Evolutionary conservation across 2,888 invertebrate genomes (phyloP), one percentile per base, ranked within the genome.

Genomic region (Salpingus planirostris): DNA sequence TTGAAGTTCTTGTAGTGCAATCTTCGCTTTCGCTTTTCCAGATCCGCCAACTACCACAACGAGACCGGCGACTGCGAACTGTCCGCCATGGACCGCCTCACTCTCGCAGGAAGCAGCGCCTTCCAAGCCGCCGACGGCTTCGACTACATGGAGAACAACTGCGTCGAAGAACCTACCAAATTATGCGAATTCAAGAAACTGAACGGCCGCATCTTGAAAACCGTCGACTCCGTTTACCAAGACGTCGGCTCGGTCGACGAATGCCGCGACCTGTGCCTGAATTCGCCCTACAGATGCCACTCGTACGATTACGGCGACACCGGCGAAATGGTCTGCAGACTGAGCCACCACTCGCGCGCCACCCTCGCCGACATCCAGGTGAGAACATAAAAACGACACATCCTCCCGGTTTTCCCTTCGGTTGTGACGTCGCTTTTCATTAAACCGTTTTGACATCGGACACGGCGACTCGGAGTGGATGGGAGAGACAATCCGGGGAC

Each of bases 291-390:
- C 76, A 74, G 84, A 59, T 92, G 92, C 64, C 91, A 91, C 64
- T 90, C 91, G 6, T 92, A 90, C 64, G 92, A 92, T 63, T 90
- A 86, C 62, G 90, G 90, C 29, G 92, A 91, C 60, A 90, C 89
- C 45, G 90, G 90, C 31, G 91, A 91, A 56, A 83, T 86, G 72
- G 90, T 92, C 27, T 93, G 92, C 69, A 78, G 92, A 53, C 76
- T 92, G 14, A 89, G 89, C 47, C 92, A 92, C 69, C 89, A 92
- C 62, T 85, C 89, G 29, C 76, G 87, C 47, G 84, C 90, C 21
- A 90, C 91, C 11, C 74, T 92, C 40, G 80, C 85, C 28, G 88
- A 89, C 58, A 87, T 90, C 49, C 84, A 86, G 73, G 88, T 82
- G n/a, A n/a, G n/a, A n/a, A n/a, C n/a, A n/a, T n/a, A n/a, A n/a